Conservation (phyloP, 2,888 invertebrate genomes). For the Drosophila multiciliata region DNA sequence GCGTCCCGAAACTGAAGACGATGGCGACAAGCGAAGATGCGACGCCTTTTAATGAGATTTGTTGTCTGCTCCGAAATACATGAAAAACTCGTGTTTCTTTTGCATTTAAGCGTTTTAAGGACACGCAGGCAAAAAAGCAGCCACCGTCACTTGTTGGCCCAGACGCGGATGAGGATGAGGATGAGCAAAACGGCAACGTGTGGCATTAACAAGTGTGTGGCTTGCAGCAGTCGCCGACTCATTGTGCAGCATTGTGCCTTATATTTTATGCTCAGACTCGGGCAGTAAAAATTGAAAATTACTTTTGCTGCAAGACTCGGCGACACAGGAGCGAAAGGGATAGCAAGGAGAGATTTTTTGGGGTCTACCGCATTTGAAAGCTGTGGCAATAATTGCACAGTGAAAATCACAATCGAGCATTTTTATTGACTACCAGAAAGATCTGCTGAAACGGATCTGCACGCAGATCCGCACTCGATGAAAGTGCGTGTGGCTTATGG, state of each 20-base stretch:
- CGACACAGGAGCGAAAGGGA: background rate
- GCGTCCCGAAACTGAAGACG: conserved; percentile 24
- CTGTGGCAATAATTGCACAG: conserved; percentile 75
- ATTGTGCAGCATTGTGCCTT: conserved; percentile 44
- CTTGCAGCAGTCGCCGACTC: conserved; percentile 4
- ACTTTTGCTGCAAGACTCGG: conserved; percentile 46
- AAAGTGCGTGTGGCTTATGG: conserved; percentile 73
- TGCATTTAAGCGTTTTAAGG: conserved; percentile 69
- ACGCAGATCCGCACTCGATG: conserved; percentile 49
- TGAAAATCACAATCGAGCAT: conserved; percentile 76
- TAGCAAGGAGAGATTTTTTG: conserved; percentile 9
- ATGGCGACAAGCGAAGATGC: conserved; percentile 50
- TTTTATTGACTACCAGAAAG: conserved; percentile 59
- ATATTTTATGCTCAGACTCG: conserved; percentile 63
- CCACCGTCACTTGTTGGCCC: conserved; percentile 32
- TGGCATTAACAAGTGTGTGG: conserved; percentile 57
- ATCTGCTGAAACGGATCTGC: conserved; percentile 55
- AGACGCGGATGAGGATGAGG: conserved; percentile 23
- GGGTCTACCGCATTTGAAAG: conserved; percentile 75
- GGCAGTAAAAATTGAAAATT: conserved; percentile 78
- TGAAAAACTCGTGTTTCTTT: conserved; percentile 72
- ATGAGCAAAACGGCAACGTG: conserved; percentile 42
- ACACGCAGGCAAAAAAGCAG: conserved; percentile 55
- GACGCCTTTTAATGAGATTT: conserved; percentile 81
- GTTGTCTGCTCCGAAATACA: conserved; percentile 69